Base-by-base conservation (phyloP, 2,113 vertebrate species). In the Chamaea fasciata region DNA sequence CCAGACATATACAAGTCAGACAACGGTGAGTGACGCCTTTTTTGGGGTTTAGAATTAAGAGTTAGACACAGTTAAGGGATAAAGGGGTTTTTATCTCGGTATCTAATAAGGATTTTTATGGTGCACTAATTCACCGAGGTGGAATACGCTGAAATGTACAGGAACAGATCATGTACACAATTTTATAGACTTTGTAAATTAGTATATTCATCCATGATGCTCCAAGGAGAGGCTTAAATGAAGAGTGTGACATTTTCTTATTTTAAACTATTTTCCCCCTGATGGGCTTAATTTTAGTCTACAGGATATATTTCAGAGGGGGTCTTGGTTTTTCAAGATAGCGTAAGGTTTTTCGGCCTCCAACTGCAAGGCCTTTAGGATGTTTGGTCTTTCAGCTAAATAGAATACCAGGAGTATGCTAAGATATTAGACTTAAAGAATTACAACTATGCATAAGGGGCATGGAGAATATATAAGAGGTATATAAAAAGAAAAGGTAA, bases 141-240 rank as follows among this genome's bases (percentile, higher is more conserved):
- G 27, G 21, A 55, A 31, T 31, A 80, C 1, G 2, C 41, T 1
- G 0, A 46, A 55, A 67, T 31, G 41, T 20, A 31, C 21, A 15
- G 7, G 65, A 33, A 37, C 4, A 65, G 26, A 65, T 24, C 3
- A 0, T 0, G 0, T 31, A 46, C 8, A 56, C 16, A 67, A 46
- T 46, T 67, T 46, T 26, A 65, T 0, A 15, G 35, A 77, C 13
- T 35, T 55, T 15, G 26, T 26, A 24, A 55, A 67, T 67, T 15
- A 46, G 50, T 35, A 13, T 26, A 56, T 46, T 37, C 46, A 16
- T 31, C 42, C 55, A 26, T 13, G 2, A 31, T 46, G 27, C 33
- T 80, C 33, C 62, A 67, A 30, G 35, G 15, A 55, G 20, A 35
- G 12, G 41, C 37, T 37, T 55, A 80, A 80, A 65, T 46, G 15